phyloP scores from a whole-genome alignment of 1,140 invertebrate genomes.

The Heliconius hermathena region DNA sequence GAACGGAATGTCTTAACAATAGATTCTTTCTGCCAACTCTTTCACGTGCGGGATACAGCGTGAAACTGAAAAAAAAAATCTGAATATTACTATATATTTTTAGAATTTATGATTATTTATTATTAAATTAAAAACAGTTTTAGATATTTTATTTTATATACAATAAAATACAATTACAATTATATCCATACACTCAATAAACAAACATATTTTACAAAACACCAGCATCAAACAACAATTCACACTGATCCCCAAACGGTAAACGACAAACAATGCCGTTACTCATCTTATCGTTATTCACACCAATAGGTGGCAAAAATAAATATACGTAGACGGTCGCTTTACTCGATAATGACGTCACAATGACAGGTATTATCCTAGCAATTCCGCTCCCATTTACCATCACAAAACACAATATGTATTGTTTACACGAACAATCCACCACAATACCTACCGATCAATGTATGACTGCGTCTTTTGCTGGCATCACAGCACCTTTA shows the following conservation, averaged over 20 bases:
- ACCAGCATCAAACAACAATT: neutral
- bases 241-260: neutral
- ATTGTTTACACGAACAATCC: constrained; percentile 59
- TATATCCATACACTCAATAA: no score
- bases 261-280: neutral
- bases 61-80: no score
- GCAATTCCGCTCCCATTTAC: constrained; percentile 43
- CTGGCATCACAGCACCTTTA: constrained; percentile 55
- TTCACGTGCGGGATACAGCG: no score
- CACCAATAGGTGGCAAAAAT: constrained; percentile 32
- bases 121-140: no score
- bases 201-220: neutral
- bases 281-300: constrained; percentile 17
- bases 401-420: constrained; percentile 51
- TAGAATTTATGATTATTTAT: no score
- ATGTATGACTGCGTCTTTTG: constrained; percentile 55
- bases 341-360: constrained; percentile 38
- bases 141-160: no score
- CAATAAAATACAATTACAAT: no score
- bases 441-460: constrained; percentile 54
- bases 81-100: no score
- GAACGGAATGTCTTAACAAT: no score
- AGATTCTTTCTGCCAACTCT: no score
- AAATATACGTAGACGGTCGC: constrained; percentile 25
- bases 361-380: constrained; percentile 45